Conservation (phyloP, 2,797 vertebrate species). For the Chaenodraco wilsoni region DNA sequence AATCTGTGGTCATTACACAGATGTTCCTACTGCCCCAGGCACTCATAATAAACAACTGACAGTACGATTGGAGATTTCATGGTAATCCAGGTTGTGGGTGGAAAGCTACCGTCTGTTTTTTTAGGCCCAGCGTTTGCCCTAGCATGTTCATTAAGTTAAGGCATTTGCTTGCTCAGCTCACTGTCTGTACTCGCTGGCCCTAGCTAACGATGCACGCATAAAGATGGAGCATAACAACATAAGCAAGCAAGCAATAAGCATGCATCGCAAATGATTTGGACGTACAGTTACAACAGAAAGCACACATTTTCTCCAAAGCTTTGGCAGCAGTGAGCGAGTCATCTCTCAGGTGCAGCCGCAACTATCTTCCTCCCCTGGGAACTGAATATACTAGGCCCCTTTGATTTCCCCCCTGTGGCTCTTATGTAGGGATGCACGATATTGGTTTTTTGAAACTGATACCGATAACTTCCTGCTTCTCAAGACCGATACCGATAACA, state of each 20-base stretch:
- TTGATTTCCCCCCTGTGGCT: conserved; percentile 30
- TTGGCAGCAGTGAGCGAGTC: conserved; percentile 8
- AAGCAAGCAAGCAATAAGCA: conserved; percentile 28
- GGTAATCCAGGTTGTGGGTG: conserved; percentile 28
- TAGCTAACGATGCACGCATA: conserved; percentile 25
- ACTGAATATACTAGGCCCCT: conserved; percentile 43
- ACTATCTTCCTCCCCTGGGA: conserved; percentile 42
- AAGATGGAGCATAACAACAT: conserved; percentile 16
- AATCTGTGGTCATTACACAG: conserved; percentile 47
- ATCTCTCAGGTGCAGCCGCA: conserved; percentile 48
- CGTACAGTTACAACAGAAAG: conserved; percentile 10
- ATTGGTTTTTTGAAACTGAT: no score
- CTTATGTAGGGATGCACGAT: conserved; percentile 5
- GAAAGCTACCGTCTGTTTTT: conserved; percentile 22
- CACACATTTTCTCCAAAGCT: conserved; percentile 12
- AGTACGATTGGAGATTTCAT: conserved; percentile 25
- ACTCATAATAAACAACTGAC: conserved; percentile 31
- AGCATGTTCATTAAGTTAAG: conserved; percentile 5
- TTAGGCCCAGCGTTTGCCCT: neutral
- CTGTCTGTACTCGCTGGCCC: conserved; percentile 18
- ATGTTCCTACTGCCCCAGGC: conserved; percentile 36
- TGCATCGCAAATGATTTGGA: conserved; percentile 8
- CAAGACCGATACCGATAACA: no score
- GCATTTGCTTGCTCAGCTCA: conserved; percentile 30
- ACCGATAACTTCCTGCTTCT: no score